Evolutionary conservation across 2,797 vertebrate genomes (phyloP), one percentile per base, ranked within the genome.

Genomic region (Pipistrellus pipistrellus): DNA sequence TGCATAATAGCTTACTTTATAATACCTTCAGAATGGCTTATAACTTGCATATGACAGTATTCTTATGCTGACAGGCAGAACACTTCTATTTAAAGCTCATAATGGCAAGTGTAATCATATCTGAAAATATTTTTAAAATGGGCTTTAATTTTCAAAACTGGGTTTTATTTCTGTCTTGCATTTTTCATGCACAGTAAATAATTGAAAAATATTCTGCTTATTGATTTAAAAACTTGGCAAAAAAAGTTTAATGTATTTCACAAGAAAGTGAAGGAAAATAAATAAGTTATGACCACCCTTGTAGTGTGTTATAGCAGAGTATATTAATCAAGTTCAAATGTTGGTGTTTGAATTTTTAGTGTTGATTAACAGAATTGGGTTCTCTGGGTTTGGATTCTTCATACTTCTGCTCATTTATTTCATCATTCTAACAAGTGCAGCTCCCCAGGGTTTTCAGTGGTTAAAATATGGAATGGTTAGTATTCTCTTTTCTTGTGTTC

Each of bases 101-200:
- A 81, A 48, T 73, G 46, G 41, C 89, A 82, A 91, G 88, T 69
- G 91, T 14, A 80, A 76, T 89, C 25, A 23, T 66, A 78, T 85
- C 30, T 87, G 90, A 93, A 90, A 88, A 62, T 90, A 88, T 93
- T 93, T 95, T 82, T 71, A 85, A 93, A 76, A 41, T 68, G 12
- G 13, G 62, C 18, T 88, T 88, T 87, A 66, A 71, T 90, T 96
- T 85, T 77, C 57, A 89, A 85, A 90, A 87, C 15, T 41, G 7
- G 83, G 23, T 92, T 93, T 66, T 94, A 57, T 69, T 94, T 96
- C 30, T 90, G 14, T 68, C 41, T 83, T 93, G 6, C 18, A 51
- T 62, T 82, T 93, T 93, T 85, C 68, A 76, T 57, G 17, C 32
- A 83, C 17, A 41, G 13, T 85, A 94, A 88, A 23, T 89, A 78